These are phyloP conservation scores for Fundulus diaphanus DNA, from an alignment of 2,797 vertebrate species.

Conservation along the genomic window DNA sequence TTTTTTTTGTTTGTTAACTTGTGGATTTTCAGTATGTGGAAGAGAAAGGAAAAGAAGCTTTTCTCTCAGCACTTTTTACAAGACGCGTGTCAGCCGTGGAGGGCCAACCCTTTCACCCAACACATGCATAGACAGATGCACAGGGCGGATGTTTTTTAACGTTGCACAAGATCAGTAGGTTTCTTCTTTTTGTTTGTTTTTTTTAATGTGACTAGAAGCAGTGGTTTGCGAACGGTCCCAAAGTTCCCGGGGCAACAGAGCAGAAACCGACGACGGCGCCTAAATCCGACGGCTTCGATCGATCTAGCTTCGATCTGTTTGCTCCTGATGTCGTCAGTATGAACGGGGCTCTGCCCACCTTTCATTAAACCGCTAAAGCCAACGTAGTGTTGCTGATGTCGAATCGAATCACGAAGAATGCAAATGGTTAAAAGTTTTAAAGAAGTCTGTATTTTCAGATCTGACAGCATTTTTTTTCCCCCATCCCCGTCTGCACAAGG, in stretches of 20 bases:
- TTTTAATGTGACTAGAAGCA: constrained; percentile 19
- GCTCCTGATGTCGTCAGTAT: constrained; percentile 34
- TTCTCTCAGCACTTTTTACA: constrained; percentile 56
- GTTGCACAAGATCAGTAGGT: constrained; percentile 43
- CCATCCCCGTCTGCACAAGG: constrained; percentile 76
- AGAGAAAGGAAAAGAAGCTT: constrained; percentile 45
- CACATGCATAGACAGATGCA: constrained; percentile 23
- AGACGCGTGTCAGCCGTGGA: constrained; percentile 32
- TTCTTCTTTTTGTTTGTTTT: not conserved
- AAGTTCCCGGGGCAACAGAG: constrained; percentile 26
- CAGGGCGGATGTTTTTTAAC: constrained; percentile 19
- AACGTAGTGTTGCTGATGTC: constrained; percentile 46
- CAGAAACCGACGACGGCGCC: constrained; percentile 29
- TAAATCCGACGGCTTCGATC: constrained; percentile 44
- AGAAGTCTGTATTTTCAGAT: constrained; percentile 76
- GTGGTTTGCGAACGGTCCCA: constrained; percentile 45
- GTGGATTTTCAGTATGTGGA: constrained; percentile 26
- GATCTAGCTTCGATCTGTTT: too few species aligned
- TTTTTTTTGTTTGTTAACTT: constrained; percentile 23
- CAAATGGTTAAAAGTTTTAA: constrained; percentile 76
- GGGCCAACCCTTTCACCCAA: constrained; percentile 24
- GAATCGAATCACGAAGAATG: constrained; percentile 66
- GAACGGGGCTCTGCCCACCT: constrained; percentile 47
- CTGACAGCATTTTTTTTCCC: constrained; percentile 69
- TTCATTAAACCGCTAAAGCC: constrained; percentile 40